Conservation (phyloP, 2,888 invertebrate genomes). For the Drosophila multiciliata region DNA sequence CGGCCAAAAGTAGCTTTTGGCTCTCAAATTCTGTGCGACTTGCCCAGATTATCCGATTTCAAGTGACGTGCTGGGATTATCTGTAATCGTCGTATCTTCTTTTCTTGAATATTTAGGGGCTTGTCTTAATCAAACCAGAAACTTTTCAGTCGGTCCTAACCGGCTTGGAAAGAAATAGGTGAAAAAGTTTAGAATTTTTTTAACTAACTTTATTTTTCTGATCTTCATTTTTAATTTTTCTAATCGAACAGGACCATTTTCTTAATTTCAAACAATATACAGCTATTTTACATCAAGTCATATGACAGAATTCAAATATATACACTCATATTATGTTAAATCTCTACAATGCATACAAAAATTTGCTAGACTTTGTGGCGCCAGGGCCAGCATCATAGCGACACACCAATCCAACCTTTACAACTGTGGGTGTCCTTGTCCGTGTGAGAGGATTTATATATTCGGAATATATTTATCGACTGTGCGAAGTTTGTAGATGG, state of each 20-base stretch:
- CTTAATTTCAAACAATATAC: no score
- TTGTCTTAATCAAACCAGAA: conserved; percentile 8
- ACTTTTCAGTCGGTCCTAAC: background rate
- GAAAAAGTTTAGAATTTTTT: background rate
- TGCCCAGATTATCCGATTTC: conserved; percentile 20
- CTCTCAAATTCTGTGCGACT: background rate
- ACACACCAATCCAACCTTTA: background rate
- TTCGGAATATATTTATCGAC: conserved; percentile 52
- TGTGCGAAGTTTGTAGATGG: conserved; percentile 37
- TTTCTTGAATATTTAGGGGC: conserved; percentile 2
- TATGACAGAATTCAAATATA: no score
- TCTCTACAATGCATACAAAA: background rate
- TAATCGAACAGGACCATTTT: no score
- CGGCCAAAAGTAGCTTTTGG: conserved; percentile 1
- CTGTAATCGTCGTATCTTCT: conserved; percentile 2
- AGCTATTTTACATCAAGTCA: no score
- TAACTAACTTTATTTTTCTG: background rate
- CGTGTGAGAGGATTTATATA: conserved; percentile 55
- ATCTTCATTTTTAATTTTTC: no score
- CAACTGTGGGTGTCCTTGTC: conserved; percentile 7
- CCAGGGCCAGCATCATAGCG: conserved; percentile 5
- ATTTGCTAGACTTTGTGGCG: conserved; percentile 4
- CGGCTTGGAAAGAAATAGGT: background rate
- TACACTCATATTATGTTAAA: no score
- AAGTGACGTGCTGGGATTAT: conserved; percentile 14